These are phyloP conservation scores for Crenuchus spilurus DNA, from an alignment of 2,797 vertebrate genomes.

Conservation along the genomic window DNA sequence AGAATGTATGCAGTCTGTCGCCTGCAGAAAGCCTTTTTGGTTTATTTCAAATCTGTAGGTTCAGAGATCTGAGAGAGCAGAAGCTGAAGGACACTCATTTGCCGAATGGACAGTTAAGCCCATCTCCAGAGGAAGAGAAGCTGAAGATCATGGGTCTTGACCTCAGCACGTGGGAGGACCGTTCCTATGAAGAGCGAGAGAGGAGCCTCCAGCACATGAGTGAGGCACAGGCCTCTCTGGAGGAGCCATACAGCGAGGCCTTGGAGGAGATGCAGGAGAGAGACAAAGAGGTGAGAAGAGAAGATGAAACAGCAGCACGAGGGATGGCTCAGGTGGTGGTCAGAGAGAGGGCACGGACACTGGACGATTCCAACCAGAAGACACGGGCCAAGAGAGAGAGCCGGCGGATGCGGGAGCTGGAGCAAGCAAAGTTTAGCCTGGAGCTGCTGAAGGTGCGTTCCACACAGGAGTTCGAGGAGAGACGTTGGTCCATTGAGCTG, in stretches of 20 bases:
- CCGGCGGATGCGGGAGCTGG: slow-evolving; percentile 93
- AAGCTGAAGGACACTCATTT: slow-evolving; percentile 60
- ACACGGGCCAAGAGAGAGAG: slow-evolving; percentile 95
- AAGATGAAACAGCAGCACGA: background rate
- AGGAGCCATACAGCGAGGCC: background rate
- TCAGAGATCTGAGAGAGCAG: slow-evolving; percentile 72
- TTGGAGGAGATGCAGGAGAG: slow-evolving; percentile 36
- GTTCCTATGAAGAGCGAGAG: slow-evolving; percentile 78
- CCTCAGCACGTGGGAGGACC: slow-evolving; percentile 87
- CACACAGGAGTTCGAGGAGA: slow-evolving; percentile 85
- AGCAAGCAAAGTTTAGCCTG: slow-evolving; percentile 96
- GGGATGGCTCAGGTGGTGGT: slow-evolving; percentile 26
- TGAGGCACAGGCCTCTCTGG: slow-evolving; percentile 23
- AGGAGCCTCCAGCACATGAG: slow-evolving; percentile 72
- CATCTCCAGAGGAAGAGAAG: slow-evolving; percentile 65
- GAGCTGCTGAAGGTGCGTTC: slow-evolving; percentile 94
- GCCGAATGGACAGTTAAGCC: slow-evolving; percentile 72
- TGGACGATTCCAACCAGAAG: slow-evolving; percentile 82
- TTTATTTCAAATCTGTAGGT: slow-evolving; percentile 71
- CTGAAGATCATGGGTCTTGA: slow-evolving; percentile 80
- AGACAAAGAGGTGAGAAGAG: slow-evolving; percentile 8
- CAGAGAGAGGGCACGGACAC: slow-evolving; percentile 47
- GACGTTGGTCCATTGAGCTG: slow-evolving; percentile 72
- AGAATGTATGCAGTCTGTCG: background rate
- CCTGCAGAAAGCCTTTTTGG: background rate